Percentiles rank a stretch among this genome's conserved stretches.
Conservation (phyloP, 2,888 invertebrate species). For the Drosophila nigritarsus region DNA sequence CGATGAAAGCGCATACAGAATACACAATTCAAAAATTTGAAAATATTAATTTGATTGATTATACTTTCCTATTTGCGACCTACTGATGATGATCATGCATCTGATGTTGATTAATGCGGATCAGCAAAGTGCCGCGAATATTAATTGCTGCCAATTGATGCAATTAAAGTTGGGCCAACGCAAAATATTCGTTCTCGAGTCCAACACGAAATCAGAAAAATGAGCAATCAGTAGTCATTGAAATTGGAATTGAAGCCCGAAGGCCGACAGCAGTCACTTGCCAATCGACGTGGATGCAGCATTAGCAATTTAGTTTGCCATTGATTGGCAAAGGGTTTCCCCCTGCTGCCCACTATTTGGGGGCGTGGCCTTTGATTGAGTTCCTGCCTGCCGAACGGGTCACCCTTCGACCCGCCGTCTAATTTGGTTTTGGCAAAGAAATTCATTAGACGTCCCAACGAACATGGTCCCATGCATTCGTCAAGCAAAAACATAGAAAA, state of each 20-base stretch:
- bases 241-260: slow-evolving; percentile 7
- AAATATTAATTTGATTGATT: slow-evolving; percentile 52
- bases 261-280: slow-evolving; percentile 27
- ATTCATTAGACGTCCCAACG: slow-evolving; percentile 32
- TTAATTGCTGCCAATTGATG: slow-evolving; percentile 60
- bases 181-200: slow-evolving; percentile 12
- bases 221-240: slow-evolving; percentile 31
- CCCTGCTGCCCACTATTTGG: neutral
- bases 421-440: slow-evolving; percentile 41
- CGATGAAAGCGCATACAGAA: slow-evolving; percentile 14
- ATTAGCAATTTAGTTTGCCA: slow-evolving; percentile 33
- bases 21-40: slow-evolving; percentile 1
- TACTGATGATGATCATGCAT: neutral
- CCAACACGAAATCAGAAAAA: slow-evolving; percentile 1
- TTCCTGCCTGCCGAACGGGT: neutral
- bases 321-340: slow-evolving; percentile 52
- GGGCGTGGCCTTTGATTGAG: slow-evolving; percentile 44
- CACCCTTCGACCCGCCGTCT: neutral
- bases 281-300: slow-evolving; percentile 2
- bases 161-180: slow-evolving; percentile 23
- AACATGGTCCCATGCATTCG: slow-evolving; percentile 36
- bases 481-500: slow-evolving; percentile 52
- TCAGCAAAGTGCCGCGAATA: slow-evolving; percentile 20
- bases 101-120: slow-evolving; percentile 39
- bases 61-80: slow-evolving; percentile 14